Base-by-base conservation (phyloP, 2,113 vertebrate species). In the Lynx canadensis region DNA sequence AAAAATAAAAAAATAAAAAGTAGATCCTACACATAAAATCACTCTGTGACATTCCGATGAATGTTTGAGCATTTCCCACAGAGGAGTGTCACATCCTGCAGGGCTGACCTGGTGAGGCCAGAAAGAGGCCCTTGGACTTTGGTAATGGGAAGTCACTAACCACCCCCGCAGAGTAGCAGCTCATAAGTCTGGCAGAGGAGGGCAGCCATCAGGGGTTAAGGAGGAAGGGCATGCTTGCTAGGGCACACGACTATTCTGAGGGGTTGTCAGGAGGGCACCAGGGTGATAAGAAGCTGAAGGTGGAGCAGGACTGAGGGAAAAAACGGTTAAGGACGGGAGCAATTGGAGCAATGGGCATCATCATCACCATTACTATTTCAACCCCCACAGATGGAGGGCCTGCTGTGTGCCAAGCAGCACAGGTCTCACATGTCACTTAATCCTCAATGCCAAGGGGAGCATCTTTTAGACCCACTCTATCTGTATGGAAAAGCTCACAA, bases 211-310 rank as follows among this genome's bases (percentile, higher is more conserved):
- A 82, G 29, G 45, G 81, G 66, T 92, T 38, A 81, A 94, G 85
- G 65, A 82, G 65, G 83, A 94, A 87, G n/a, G 16, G 25, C 23
- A 31, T 50, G 69, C 27, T 89, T 78, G 89, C 86, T 71, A 41
- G 66, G 33, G 66, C 73, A 45, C 27, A 16, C 8, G 3, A 18
- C 66, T 82, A 91, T 88, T 88, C 93, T 79, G 73, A 97, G 36
- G 41, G 84, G 55, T 8, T 71, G 45, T 80, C 79, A 57, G 60
- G 55, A 89, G 50, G 90, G 74, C 1, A 1, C 36, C n/a, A 45
- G 69, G 79, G 65, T 89, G 92, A 85, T 36, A 85, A 97, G 94
- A 85, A 97, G 94, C 12, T 71, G 92, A 95, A 74, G 63, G 57
- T 50, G 89, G 71, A 93, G 29, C 69, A 90, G 90, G 93, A 79